Evolutionary conservation across 2,797 vertebrate species (phyloP).

Genomic region (Manis javanica): DNA sequence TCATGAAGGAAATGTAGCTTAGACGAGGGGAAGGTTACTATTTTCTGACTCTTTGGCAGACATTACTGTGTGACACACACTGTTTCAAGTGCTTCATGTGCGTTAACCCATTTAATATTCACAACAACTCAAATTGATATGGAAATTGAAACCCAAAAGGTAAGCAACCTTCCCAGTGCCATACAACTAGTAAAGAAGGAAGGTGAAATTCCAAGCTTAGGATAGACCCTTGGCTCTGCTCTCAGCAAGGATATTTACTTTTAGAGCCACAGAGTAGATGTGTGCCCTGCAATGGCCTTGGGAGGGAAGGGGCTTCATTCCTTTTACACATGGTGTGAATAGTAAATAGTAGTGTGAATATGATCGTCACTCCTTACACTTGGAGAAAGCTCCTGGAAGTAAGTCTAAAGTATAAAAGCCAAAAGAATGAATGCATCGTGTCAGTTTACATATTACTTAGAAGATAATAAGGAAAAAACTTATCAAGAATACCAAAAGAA

Average conservation of each 20-base stretch:
- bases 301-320: background rate
- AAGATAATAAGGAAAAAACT: background rate
- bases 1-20: background rate
- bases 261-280: background rate
- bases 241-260: background rate
- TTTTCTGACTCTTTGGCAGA: background rate
- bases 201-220: background rate
- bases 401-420: background rate
- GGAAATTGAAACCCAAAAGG: background rate
- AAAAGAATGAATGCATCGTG: background rate
- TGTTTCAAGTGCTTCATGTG: background rate
- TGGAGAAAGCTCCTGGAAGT: background rate
- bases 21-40: background rate
- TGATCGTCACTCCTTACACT: background rate
- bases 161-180: background rate
- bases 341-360: background rate
- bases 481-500: background rate
- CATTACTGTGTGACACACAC: background rate
- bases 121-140: background rate
- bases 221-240: background rate
- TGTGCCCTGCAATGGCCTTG: background rate
- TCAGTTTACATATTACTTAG: background rate
- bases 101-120: background rate
- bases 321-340: background rate
- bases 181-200: background rate